Base-by-base conservation (phyloP, 2,888 invertebrate species). In the Formica aserva region DNA sequence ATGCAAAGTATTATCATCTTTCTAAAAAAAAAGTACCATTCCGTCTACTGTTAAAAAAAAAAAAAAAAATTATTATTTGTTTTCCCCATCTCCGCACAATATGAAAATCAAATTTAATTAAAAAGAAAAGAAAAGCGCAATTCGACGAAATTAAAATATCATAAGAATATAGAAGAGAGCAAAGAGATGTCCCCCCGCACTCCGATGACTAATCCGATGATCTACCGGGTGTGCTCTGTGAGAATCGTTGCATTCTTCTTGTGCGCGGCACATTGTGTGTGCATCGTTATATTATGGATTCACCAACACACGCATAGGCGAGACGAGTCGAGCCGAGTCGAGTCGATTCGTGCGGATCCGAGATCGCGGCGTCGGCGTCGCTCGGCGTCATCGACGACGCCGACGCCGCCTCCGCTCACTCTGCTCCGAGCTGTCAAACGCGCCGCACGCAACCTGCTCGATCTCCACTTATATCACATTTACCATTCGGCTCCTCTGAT, bases 391-490 rank as follows among this genome's bases (percentile, higher is more conserved):
- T n/a, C 82, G 66, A 52, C 69, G 77, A n/a, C 62, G 75, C 63
- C 82, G 84, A 41, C 62, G 63, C 52, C 82, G 65, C 76, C 76
- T 65, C 87, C 78, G 87, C 89, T 93, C 94, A 94, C 91, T 94
- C 92, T 89, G 91, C 93, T 92, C 92, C 92, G 92, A 94, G 91
- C 93, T 92, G 93, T 93, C 92, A 92, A 93, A 92, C 94, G 92
- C 91, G 92, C 89, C 87, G 87, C 88, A 92, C 90, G 90, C 87
- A 85, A 80, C 6, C 35, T 71, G 22, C 85, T 85, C 85, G 84
- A 35, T 13, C 45, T 69, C 45, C 45, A 18, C 26, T 41, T 22
- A 22, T n/a, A 9, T 22, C 78, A 18, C 69, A 69, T 55, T 52
- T 63, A 76, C 48, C n/a, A 29, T 29, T 45, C 67, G 32, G 48